Evolutionary conservation across 2,797 vertebrate species (phyloP), one percentile per base, ranked within the genome.

Genomic region (Tapera naevia): DNA sequence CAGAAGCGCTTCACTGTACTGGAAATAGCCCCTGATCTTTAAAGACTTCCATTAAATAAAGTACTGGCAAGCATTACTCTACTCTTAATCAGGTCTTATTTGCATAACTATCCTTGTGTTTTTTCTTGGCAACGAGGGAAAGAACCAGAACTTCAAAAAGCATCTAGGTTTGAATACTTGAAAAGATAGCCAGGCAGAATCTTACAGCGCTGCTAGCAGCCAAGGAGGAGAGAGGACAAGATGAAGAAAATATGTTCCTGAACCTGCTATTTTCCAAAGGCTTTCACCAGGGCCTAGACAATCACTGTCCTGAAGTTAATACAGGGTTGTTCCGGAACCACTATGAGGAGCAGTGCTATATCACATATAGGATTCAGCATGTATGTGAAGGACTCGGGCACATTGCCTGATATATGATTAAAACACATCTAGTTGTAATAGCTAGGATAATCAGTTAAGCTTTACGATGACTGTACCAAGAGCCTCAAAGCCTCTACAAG

Each of bases 361-460:
- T 6, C 22, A 62, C 12, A 23, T 12, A 56, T 1, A 73, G 43
- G n/a, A 86, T 56, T 72, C 6, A 0, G 28, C n/a, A 43, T 0
- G 0, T 33, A 85, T 2, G 9, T 33, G 32, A 27, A 83, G 6
- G 33, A 85, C 28, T 70, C 2, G 0, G 30, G 76, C 22, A 50
- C 21, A 35, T 93, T 91, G 66, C 92, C 72, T 70, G 93, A 86
- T 25, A 25, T 6, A 75, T 28, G 70, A 84, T 62, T 88, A 73
- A 94, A 80, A 28, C 33, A 15, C 72, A 76, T 10, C 46, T 57
- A 75, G 50, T 51, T 81, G 32, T 32, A 86, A 56, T 30, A 88
- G 13, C 9, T 28, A 81, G 76, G 80, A 88, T 94, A 72, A 95
- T 86, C 7, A 75, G 86, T 93, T 94, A 91, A 93, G 89, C 73